These are phyloP conservation scores for Cranoglanis bouderius DNA, from an alignment of 2,113 vertebrate genomes.

Conservation along the genomic window DNA sequence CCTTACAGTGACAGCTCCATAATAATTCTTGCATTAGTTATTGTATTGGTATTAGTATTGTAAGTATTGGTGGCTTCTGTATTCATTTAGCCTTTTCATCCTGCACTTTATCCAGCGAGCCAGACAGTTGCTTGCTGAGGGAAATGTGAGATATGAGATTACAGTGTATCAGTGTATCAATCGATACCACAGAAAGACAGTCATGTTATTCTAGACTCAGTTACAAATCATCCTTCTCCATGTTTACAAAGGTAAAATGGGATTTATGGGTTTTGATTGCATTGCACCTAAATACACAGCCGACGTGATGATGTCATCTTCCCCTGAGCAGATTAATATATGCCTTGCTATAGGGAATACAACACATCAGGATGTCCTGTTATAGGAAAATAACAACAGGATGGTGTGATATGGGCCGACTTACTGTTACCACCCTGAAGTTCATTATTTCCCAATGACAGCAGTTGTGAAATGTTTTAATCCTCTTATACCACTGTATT, in stretches of 20 bases:
- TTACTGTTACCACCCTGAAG: background rate
- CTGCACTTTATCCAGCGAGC: background rate
- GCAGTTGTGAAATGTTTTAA: too few species aligned
- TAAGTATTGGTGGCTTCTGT: background rate
- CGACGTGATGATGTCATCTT: background rate
- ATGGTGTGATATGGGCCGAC: background rate
- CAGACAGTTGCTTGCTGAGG: background rate
- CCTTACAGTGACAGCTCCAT: background rate
- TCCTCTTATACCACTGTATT: background rate
- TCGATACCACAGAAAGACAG: background rate
- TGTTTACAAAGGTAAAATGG: background rate
- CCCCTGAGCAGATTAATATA: background rate
- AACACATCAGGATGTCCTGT: background rate
- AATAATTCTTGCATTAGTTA: background rate
- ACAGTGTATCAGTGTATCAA: background rate
- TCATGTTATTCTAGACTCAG: background rate
- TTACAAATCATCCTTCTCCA: background rate
- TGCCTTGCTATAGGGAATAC: background rate
- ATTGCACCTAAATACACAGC: background rate
- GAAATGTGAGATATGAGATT: constrained; percentile 12
- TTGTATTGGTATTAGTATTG: too few species aligned
- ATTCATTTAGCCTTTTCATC: background rate
- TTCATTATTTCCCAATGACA: background rate
- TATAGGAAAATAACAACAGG: background rate
- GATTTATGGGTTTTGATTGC: background rate